phyloP scores from a whole-genome alignment of 2,888 invertebrate species.

The Caenorhabditis sp. region DNA sequence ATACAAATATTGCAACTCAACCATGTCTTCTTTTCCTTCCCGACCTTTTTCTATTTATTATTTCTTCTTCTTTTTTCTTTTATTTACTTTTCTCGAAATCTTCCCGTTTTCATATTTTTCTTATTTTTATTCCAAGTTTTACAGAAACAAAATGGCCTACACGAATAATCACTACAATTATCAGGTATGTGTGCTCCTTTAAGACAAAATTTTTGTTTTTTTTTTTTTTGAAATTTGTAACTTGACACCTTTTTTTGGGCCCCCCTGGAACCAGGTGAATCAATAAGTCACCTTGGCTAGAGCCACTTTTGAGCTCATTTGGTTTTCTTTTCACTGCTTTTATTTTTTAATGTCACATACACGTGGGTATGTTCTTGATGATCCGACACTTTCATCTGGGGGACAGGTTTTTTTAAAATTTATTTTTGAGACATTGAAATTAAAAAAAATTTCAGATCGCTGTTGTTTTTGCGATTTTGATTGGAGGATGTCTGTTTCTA shows the following conservation, averaged over 20 bases:
- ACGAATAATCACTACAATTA: constrained; percentile 64
- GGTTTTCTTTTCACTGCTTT: no score
- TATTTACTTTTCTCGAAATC: background rate
- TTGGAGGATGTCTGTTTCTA: constrained; percentile 59
- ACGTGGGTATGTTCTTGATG: background rate
- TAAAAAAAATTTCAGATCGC: constrained; percentile 65
- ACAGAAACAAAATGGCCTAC: constrained; percentile 49
- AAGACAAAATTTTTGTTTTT: constrained; percentile 2
- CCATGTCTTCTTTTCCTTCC: background rate
- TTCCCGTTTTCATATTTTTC: background rate
- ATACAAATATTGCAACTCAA: background rate
- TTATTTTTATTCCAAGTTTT: background rate
- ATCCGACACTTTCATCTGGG: background rate
- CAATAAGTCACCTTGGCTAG: constrained; percentile 9
- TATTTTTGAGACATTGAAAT: background rate
- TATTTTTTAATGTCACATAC: background rate
- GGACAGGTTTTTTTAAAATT: background rate
- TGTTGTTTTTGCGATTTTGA: constrained; percentile 65
- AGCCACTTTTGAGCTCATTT: background rate
- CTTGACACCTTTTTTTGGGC: background rate
- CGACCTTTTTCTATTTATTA: background rate
- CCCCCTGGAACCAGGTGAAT: constrained; percentile 19
- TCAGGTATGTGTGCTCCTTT: constrained; percentile 61
- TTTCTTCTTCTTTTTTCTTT: background rate
- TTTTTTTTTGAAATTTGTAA: background rate